Evolutionary conservation across 2,888 invertebrate genomes (phyloP).

Genomic region (Sussaba pulchella): DNA sequence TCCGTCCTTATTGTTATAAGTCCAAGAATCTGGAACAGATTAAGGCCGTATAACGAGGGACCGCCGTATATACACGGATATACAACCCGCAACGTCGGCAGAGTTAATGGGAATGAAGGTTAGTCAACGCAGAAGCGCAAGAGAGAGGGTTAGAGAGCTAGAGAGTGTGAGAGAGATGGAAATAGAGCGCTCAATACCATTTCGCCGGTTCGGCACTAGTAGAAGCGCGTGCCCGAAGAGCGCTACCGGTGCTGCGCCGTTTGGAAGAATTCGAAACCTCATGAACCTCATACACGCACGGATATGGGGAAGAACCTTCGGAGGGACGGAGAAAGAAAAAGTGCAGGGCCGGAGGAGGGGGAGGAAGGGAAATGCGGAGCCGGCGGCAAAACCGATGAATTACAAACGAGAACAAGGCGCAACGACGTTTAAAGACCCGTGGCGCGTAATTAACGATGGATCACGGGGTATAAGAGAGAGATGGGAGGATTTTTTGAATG

Average conservation of each 20-base stretch:
- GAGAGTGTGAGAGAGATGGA: conserved; percentile 40
- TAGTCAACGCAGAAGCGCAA: conserved; percentile 11
- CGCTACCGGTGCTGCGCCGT: not conserved
- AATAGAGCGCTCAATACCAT: conserved; percentile 42
- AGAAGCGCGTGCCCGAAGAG: conserved; percentile 37
- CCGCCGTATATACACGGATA: not conserved
- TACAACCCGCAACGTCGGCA: not conserved
- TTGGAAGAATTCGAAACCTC: not conserved
- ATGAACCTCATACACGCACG: not conserved
- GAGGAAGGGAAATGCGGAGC: conserved; percentile 21
- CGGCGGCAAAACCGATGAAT: conserved; percentile 64
- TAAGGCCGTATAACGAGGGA: too few species aligned
- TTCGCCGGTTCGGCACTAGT: not conserved
- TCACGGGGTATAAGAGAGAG: conserved; percentile 42
- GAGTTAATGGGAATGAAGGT: conserved; percentile 33
- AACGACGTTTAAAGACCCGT: conserved; percentile 64
- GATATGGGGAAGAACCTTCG: not conserved
- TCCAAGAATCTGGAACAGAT: too few species aligned
- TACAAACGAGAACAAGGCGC: conserved; percentile 65
- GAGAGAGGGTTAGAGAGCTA: too few species aligned
- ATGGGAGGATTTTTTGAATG: not conserved
- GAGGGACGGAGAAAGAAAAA: not conserved
- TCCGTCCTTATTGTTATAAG: too few species aligned
- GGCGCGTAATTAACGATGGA: conserved; percentile 61
- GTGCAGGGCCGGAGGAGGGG: conserved; percentile 4